These are phyloP conservation scores for Lucifuga dentata DNA, from an alignment of 2,113 vertebrate species.

Conservation along the genomic window DNA sequence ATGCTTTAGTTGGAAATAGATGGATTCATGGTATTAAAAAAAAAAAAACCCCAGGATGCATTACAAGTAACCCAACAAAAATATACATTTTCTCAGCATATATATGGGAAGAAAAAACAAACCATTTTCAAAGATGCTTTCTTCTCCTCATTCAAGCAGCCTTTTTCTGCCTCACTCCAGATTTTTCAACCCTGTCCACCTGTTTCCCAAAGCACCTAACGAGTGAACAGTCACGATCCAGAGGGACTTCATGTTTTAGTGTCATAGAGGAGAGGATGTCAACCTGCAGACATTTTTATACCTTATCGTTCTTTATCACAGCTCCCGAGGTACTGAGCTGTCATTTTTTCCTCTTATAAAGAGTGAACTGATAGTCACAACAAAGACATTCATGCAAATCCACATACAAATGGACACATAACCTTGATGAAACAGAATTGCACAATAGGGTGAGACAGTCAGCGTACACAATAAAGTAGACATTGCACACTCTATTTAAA, in stretches of 20 bases:
- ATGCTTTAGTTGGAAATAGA: constrained; percentile 26
- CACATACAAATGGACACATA: constrained; percentile 14
- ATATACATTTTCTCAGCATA: neutral
- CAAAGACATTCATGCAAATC: neutral
- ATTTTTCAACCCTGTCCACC: constrained; percentile 12
- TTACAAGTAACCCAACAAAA: neutral
- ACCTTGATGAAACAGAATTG: neutral
- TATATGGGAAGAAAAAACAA: neutral
- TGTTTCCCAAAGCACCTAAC: constrained; percentile 28
- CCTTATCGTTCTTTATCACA: constrained; percentile 38
- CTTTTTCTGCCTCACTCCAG: neutral
- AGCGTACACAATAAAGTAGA: neutral
- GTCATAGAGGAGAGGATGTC: constrained; percentile 28
- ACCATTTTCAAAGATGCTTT: neutral
- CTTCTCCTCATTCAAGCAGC: neutral
- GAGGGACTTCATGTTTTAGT: constrained; percentile 15
- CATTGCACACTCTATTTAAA: neutral
- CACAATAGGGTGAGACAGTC: neutral
- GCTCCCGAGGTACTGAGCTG: constrained; percentile 20
- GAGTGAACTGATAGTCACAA: too few species aligned
- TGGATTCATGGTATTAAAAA: constrained; percentile 29
- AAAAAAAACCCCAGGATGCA: neutral
- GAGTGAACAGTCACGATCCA: constrained; percentile 39
- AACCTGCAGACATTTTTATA: constrained; percentile 41
- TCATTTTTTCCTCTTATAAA: too few species aligned